A percentile compares a stretch with the other conserved stretches of the same genome.
Conservation (phyloP, 2,797 vertebrate species). For the Mycteria americana region DNA sequence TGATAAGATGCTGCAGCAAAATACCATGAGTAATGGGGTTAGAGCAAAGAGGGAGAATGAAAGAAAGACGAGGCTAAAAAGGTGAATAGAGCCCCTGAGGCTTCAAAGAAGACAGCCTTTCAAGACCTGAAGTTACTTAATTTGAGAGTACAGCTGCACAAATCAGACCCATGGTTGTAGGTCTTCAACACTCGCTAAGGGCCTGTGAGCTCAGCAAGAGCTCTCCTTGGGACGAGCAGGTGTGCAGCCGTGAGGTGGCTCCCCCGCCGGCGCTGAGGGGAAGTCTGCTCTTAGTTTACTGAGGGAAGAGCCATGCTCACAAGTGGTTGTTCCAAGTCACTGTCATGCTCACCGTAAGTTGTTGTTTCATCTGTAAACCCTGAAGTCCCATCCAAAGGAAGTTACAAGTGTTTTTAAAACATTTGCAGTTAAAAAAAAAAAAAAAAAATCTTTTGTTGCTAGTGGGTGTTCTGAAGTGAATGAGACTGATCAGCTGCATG, state of each 20-base stretch:
- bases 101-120: neutral
- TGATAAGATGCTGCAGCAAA: neutral
- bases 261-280: fast-evolving
- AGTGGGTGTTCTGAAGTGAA: neutral
- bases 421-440: neutral
- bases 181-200: fast-evolving
- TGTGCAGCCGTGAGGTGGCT: neutral
- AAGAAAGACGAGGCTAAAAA: neutral
- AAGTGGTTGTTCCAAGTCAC: neutral
- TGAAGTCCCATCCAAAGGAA: neutral
- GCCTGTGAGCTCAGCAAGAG: neutral
- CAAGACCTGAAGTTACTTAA: neutral
- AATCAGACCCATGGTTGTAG: neutral
- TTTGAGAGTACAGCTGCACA: neutral
- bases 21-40: neutral
- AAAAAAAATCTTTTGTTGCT: neutral
- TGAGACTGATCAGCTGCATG: neutral
- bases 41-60: neutral
- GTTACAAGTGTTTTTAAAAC: neutral
- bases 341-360: neutral
- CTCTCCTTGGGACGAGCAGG: fast-evolving
- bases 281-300: neutral
- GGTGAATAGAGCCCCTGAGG: neutral
- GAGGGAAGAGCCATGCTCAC: fast-evolving
- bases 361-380: neutral